Base-by-base conservation (phyloP, 1,140 invertebrate species). In the Bicyclus anynana region DNA sequence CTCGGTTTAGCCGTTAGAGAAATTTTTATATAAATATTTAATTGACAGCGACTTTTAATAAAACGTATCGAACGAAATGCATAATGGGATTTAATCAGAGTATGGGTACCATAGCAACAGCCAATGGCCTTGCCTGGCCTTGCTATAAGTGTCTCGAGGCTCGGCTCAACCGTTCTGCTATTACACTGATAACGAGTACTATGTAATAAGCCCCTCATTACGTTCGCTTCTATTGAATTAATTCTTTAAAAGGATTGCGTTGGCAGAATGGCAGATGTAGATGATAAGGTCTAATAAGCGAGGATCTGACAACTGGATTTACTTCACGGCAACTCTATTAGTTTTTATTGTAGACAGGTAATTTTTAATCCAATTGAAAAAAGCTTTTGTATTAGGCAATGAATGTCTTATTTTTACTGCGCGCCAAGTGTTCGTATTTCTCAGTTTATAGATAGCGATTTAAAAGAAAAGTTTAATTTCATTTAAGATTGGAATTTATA, bases 41-140 rank as follows among this genome's bases (percentile, higher is more conserved):
- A n/a, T n/a, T n/a, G n/a, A n/a, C n/a, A n/a, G n/a, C n/a, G n/a
- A n/a, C n/a, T 38, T 16, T 16, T 5, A 17, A 40, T 17, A 40
- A 14, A 20, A 12, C 20, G 20, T 18, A 44, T 44, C 40, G 20
- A 18, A 20, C 12, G 17, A 44, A 20, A 9, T 44, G 40, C 17
- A 44, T 44, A 44, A 44, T 44, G 12, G 40, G 16, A 7, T 44
- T 12, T 20, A 20, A 20, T 20, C 18, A 44, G 5, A 9, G 38
- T 53, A 53, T 40, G 38, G 20, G 40, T 44, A 5, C 21, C 56
- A 27, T 50, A 37, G 47, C 23, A 57, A 57, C 47, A 62, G 49
- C 27, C 50, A 56, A 56, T 62, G 62, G 65, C 70, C 70, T 73
- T 73, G 70, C 48, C 48, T 62, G 68, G 67, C 71, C 71, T 73